Evolutionary conservation across 2,797 vertebrate genomes (phyloP), one percentile per base, ranked within the genome.

Genomic region (Scomberomorus guttatus): DNA sequence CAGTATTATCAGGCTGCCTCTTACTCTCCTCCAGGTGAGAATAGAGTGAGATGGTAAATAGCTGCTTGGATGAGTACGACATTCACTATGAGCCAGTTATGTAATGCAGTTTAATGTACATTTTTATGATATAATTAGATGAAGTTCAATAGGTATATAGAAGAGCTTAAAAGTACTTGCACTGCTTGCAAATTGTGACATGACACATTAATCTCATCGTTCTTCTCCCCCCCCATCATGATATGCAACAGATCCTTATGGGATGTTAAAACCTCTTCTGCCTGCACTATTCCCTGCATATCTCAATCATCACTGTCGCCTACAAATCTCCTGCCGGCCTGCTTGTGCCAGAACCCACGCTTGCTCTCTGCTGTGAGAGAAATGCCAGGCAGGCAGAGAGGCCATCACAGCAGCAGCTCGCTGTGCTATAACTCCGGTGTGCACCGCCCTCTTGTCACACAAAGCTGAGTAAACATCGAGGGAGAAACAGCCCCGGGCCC

Each of bases 391-490:
- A 66, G 70, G 25, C 39, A 24, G 70, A 29, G 64, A 75, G 46
- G 59, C 70, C 72, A 37, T 68, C 75, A n/a, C 63, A 76, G 61
- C 48, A 51, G 79, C 73, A 66, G 69, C 72, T 68, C 55, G 59
- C 74, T 61, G 59, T n/a, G 37, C 58, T 76, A 46, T 50, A 44
- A 44, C 77, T 83, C 59, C 78, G 51, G 50, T 3, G 52, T 70
- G 83, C 50, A 3, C 69, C 58, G 37, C 54, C 77, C 67, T 79
- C 80, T 72, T 14, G 52, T 81, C 78, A 54, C 22, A 57, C 75
- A 84, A 83, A 90, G 83, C 83, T 85, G 89, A 91, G 88, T 87
- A 84, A 89, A 91, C 89, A 87, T 73, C 8, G 32, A 63, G 80
- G 83, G 75, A 77, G 85, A 91, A 91, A 91, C 85, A 90, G 77